Conservation (phyloP, 2,797 vertebrate species). For the Gadopsis bispinosus region DNA sequence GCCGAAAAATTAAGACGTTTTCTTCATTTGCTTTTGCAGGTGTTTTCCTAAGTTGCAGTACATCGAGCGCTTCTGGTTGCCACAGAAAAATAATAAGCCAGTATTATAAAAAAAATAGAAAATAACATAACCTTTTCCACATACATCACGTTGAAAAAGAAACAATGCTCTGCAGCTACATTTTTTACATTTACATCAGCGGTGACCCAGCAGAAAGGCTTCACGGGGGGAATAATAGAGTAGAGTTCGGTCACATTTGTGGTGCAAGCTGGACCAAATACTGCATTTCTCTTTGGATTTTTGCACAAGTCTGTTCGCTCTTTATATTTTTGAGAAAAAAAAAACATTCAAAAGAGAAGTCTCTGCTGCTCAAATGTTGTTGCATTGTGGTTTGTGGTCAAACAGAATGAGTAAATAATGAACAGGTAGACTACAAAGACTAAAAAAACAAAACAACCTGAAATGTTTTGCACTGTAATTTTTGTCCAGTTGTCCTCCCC, state of each 20-base stretch:
- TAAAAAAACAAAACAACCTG: slow-evolving; percentile 32
- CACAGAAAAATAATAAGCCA: not conserved
- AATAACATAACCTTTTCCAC: not conserved
- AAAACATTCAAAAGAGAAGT: slow-evolving; percentile 31
- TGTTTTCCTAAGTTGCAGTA: not conserved
- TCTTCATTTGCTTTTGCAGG: not conserved
- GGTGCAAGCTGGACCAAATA: slow-evolving; percentile 7
- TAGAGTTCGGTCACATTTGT: not conserved
- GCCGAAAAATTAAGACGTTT: not conserved
- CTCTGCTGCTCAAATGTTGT: slow-evolving; percentile 3
- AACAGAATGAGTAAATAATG: slow-evolving; percentile 26
- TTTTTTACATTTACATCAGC: slow-evolving; percentile 33
- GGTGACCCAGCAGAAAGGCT: slow-evolving; percentile 40
- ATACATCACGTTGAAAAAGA: slow-evolving; percentile 5
- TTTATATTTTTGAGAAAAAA: not conserved
- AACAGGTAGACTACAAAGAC: slow-evolving; percentile 15
- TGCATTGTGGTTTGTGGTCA: slow-evolving; percentile 6
- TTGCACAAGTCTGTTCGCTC: slow-evolving; percentile 12
- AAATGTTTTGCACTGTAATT: slow-evolving; percentile 64
- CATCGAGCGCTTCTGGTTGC: not conserved
- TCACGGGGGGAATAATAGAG: slow-evolving; percentile 6
- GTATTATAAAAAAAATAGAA: not conserved
- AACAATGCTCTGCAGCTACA: slow-evolving; percentile 24
- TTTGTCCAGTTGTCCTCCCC: slow-evolving; percentile 43
- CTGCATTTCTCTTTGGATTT: slow-evolving; percentile 16